Percentiles rank a stretch among this genome's conserved stretches.
Evolutionary conservation across 2,113 vertebrate species (phyloP).

Genomic region (Psittacus erithacus): DNA sequence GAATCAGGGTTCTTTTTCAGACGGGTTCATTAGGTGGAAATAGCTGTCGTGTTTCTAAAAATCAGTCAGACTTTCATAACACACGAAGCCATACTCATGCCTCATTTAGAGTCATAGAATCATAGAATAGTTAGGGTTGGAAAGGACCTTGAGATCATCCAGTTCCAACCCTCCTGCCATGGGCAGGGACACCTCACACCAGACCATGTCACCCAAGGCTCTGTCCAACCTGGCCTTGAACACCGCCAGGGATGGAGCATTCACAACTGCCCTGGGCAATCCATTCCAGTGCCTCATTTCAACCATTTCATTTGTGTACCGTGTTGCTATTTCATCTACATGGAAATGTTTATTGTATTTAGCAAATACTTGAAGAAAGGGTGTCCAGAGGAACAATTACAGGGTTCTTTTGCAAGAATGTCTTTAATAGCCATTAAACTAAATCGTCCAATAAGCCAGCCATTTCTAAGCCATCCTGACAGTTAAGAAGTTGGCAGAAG

Average conservation of each 20-base stretch:
- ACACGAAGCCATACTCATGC: background rate
- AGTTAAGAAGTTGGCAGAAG: background rate
- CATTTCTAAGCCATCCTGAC: background rate
- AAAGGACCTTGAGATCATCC: no score
- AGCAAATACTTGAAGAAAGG: background rate
- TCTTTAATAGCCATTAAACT: background rate
- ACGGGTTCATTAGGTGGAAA: background rate
- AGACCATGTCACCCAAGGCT: no score
- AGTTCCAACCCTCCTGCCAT: no score
- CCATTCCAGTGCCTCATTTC: background rate
- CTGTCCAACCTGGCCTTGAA: no score
- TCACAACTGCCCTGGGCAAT: no score
- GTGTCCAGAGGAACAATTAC: conserved; percentile 6
- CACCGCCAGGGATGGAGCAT: no score
- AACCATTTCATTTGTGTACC: background rate
- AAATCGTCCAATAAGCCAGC: background rate
- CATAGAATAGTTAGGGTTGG: no score
- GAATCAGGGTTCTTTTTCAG: background rate
- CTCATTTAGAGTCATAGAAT: background rate
- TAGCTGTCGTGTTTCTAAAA: background rate
- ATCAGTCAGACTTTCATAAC: background rate
- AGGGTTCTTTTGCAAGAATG: background rate
- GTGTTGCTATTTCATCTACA: background rate
- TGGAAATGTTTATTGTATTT: conserved; percentile 5
- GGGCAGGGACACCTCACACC: no score